phyloP scores from a whole-genome alignment of 2,113 vertebrate genomes.

The Phycodurus eques region DNA sequence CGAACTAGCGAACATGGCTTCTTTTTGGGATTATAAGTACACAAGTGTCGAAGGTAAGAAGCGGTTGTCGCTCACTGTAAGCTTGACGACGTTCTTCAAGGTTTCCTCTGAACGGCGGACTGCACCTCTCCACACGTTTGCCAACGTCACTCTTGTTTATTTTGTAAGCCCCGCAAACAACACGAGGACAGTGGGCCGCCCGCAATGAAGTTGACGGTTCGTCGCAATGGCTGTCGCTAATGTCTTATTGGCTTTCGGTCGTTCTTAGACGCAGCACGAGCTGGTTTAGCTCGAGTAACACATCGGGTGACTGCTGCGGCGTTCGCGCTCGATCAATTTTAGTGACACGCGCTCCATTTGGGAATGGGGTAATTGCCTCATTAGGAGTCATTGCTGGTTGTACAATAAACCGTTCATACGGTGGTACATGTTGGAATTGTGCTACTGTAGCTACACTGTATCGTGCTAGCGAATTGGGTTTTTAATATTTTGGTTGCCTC shows the following conservation, averaged over 20 bases:
- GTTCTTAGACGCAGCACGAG: background rate
- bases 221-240: slow-evolving; percentile 6
- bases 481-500: background rate
- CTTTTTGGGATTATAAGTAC: slow-evolving; percentile 28
- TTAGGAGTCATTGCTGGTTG: background rate
- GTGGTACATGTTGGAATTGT: background rate
- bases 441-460: background rate
- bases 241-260: background rate
- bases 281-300: background rate
- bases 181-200: background rate
- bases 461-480: background rate
- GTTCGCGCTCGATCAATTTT: background rate
- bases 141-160: slow-evolving; percentile 43
- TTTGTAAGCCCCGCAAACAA: slow-evolving; percentile 19
- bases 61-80: background rate
- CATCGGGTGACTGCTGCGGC: background rate
- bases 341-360: background rate
- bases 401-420: background rate
- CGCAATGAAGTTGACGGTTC: slow-evolving; percentile 1
- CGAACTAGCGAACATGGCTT: slow-evolving; percentile 27
- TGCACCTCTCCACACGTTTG: slow-evolving; percentile 46
- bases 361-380: background rate
- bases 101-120: slow-evolving; percentile 32
- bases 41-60: slow-evolving; percentile 39
- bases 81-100: slow-evolving; percentile 25